Base-by-base conservation (phyloP, 2,888 invertebrate genomes). In the Scrobipalpa atriplicella region DNA sequence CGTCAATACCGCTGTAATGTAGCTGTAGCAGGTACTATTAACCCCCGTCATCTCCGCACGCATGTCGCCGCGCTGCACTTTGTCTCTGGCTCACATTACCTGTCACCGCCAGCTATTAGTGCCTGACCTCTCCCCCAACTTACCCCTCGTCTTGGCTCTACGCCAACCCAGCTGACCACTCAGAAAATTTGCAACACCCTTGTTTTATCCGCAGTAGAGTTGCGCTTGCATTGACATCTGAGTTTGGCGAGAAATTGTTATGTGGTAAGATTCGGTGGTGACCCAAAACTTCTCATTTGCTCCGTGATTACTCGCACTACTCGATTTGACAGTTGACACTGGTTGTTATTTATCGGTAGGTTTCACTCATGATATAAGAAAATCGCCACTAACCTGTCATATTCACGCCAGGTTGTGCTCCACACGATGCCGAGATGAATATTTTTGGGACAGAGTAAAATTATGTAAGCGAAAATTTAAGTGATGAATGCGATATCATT, bases 231-330 rank as follows among this genome's bases (percentile, higher is more conserved):
- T 64, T 71, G 69, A 19, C 69, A 62, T 54, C 64, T 29, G 56
- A 61, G 76, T 76, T 73, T 51, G 29, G 18, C 51, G 43, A 21
- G 39, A 66, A 66, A 69, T 41, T 29, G 41, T 67, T 72, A 71
- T 63, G 68, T 75, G 73, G 79, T 71, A 56, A 54, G 68, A 71
- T 69, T 69, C 0, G 64, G 71, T 72, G 66, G 75, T 88, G 89
- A 89, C 87, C 90, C 87, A 82, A 87, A 89, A 89, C 85, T 89
- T 87, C 86, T 88, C 89, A 87, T 89, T 89, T 89, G 84, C 84
- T 81, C 79, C 77, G 80, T 87, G 89, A 90, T 90, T 89, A 85
- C 88, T 86, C 82, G 77, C 77, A 79, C 78, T 75, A 78, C 75
- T 78, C 75, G 74, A 79, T 80, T 78, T 78, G 77, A 77, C 68